Base-by-base conservation (phyloP, 37 sponge, comb jelly and placozoan genomes). In the Cladorhizidae sp. region DNA sequence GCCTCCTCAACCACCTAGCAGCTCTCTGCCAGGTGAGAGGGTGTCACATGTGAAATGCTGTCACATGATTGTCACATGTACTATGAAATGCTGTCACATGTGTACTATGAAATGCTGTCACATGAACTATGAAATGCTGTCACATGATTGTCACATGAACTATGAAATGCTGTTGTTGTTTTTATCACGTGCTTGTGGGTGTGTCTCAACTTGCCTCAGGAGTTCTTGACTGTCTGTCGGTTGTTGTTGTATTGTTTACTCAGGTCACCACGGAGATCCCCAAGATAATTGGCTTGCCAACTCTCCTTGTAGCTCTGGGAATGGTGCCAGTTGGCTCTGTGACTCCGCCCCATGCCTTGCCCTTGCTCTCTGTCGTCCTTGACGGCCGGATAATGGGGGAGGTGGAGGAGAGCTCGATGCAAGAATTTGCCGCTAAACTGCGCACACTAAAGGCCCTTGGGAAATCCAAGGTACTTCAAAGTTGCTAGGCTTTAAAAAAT, bases 1-100 rank as follows among this genome's bases (percentile, higher is more conserved):
- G 99, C 32, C 85, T 98, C 18, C 85, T 98, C 33, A 98, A 96
- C 67, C 99, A 98, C 69, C 80, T 98, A 35, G 78, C 99, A 8
- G 92, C 94, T 41, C 28, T 43, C 49, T 93, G 93, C 57, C 52
- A 78, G 70, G 91, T 93, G 49, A 45, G 49, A 5, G 9, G 49
- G 49, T 45, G 49, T 9, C n/a, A n/a, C n/a, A n/a, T n/a, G n/a
- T n/a, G n/a, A n/a, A n/a, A n/a, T n/a, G n/a, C n/a, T n/a, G n/a
- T n/a, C n/a, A n/a, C n/a, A n/a, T n/a, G n/a, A n/a, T n/a, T n/a
- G n/a, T n/a, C n/a, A n/a, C n/a, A n/a, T n/a, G n/a, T n/a, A n/a
- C n/a, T n/a, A n/a, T n/a, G n/a, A n/a, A n/a, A n/a, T n/a, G n/a
- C n/a, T n/a, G n/a, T n/a, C n/a, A n/a, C n/a, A n/a, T n/a, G n/a